Percentiles rank a stretch among this genome's conserved stretches.
Conservation (phyloP, 2,888 invertebrate genomes). For the Dexiosoma caninum region DNA sequence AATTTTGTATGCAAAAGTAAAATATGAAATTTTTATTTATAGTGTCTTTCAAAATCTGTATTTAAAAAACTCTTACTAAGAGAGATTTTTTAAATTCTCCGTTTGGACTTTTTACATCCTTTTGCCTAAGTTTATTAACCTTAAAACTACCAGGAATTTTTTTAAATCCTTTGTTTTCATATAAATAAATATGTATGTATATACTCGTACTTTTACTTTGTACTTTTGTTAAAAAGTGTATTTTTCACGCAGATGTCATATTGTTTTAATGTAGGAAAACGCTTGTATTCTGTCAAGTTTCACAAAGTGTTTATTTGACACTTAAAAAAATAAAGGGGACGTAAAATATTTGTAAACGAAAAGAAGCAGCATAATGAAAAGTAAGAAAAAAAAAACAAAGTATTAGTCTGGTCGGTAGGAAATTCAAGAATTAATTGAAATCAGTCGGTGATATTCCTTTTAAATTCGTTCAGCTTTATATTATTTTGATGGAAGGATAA, state of each 20-base stretch:
- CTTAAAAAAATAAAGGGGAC: conserved; percentile 38
- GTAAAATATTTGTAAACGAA: conserved; percentile 18
- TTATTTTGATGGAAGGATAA: no score
- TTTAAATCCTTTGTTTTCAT: background rate
- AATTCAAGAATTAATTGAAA: background rate
- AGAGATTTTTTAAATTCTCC: background rate
- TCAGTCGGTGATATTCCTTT: no score
- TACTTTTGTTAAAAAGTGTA: no score
- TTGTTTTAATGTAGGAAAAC: conserved; percentile 46
- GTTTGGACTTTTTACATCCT: background rate
- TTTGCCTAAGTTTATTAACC: background rate
- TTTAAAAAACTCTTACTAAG: background rate
- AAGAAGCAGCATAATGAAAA: background rate
- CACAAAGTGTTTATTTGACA: conserved; percentile 54
- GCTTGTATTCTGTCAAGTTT: conserved; percentile 45
- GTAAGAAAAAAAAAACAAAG: background rate
- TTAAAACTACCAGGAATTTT: background rate
- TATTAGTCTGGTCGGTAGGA: background rate
- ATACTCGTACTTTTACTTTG: background rate
- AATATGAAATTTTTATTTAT: background rate
- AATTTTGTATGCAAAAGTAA: background rate
- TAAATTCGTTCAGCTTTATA: no score
- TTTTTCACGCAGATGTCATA: conserved; percentile 50
- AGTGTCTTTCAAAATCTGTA: background rate
- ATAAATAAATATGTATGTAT: background rate